A percentile compares a stretch with the other conserved stretches of the same genome.
Evolutionary conservation across 2,113 vertebrate genomes (phyloP).

Genomic region (Meleagris gallopavo): DNA sequence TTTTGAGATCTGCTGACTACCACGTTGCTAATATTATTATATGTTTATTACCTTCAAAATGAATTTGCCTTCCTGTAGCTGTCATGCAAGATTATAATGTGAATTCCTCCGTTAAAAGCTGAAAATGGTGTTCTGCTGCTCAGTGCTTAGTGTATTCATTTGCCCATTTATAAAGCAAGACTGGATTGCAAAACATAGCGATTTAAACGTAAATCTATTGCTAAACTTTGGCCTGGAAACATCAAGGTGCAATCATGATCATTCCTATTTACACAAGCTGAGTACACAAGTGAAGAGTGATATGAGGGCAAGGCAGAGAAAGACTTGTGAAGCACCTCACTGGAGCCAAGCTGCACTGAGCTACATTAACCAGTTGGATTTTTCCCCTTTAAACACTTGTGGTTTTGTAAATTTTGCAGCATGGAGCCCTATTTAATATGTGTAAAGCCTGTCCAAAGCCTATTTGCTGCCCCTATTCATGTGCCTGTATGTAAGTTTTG

Average conservation of each 20-base stretch:
- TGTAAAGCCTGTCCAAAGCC: background rate
- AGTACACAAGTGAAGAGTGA: background rate
- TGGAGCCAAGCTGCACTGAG: background rate
- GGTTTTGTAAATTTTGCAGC: background rate
- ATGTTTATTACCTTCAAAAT: background rate
- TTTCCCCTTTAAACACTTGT: background rate
- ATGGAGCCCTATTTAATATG: background rate
- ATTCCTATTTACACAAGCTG: background rate
- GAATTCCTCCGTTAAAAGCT: background rate
- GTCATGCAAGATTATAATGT: background rate
- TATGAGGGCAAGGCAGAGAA: background rate
- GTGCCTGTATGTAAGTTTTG: background rate
- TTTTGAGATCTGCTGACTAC: background rate
- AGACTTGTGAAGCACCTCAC: background rate
- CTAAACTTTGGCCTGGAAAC: constrained; percentile 1
- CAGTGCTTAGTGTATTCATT: background rate
- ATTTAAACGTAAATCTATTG: background rate
- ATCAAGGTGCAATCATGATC: background rate
- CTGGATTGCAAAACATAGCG: background rate
- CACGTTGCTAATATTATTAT: background rate
- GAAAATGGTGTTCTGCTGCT: fast-evolving
- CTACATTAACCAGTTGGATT: background rate
- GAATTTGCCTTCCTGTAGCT: background rate
- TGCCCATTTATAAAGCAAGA: background rate
- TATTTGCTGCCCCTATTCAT: background rate